These are phyloP conservation scores for Lepidochitona cinerea DNA, from an alignment of 2,888 invertebrate species.

Conservation along the genomic window DNA sequence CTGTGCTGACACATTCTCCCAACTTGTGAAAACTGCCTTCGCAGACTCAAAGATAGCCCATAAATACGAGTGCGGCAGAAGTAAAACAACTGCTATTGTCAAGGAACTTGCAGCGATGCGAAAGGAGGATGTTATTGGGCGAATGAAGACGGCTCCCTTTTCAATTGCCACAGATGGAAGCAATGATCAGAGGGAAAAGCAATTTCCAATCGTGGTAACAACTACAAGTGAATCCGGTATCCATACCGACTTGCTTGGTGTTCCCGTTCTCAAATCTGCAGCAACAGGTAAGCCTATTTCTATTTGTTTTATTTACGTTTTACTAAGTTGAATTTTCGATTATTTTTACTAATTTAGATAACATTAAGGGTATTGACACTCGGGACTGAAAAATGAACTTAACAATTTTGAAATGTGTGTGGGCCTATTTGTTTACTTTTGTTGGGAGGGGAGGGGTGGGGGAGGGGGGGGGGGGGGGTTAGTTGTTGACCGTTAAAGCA, in stretches of 20 bases:
- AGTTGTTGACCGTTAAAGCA: no score
- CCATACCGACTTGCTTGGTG: conserved; percentile 11
- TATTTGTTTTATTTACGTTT: no score
- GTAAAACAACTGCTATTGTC: conserved; percentile 3
- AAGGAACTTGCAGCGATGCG: background rate
- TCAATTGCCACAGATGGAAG: conserved; percentile 11
- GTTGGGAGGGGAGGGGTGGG: no score
- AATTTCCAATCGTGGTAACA: conserved; percentile 17
- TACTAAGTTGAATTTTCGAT: no score
- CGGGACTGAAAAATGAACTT: no score
- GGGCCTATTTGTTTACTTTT: no score
- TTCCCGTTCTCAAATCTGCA: conserved; percentile 10
- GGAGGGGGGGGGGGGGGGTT: no score
- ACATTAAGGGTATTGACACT: no score
- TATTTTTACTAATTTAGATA: no score
- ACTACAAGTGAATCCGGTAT: background rate
- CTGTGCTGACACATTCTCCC: background rate
- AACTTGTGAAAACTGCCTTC: background rate
- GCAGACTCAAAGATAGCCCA: background rate
- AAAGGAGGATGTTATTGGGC: background rate
- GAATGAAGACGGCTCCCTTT: background rate
- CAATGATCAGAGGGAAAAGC: conserved; percentile 11
- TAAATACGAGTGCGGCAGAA: conserved; percentile 1
- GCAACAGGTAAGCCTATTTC: conserved; percentile 19
- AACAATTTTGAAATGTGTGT: no score